phyloP scores from a whole-genome alignment of 2,888 invertebrate genomes.

The Brenthis daphne region DNA sequence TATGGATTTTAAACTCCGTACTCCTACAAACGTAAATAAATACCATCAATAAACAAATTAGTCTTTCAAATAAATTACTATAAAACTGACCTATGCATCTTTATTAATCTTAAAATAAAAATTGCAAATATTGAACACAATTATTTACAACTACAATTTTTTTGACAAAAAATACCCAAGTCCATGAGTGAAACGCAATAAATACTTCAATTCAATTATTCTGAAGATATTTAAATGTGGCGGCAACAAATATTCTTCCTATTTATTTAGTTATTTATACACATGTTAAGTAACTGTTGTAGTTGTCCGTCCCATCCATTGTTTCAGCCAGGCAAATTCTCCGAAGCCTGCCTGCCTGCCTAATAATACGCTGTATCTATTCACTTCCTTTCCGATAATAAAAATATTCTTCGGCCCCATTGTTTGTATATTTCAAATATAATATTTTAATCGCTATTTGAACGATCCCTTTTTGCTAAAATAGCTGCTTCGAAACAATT shows the following conservation, averaged over 20 bases:
- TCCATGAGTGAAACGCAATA: background rate
- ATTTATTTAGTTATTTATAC: conserved; percentile 45
- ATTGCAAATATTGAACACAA: no score
- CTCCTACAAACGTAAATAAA: no score
- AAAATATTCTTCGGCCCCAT: conserved; percentile 62
- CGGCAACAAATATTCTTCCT: conserved; percentile 38
- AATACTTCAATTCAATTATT: conserved; percentile 9
- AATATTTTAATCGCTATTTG: conserved; percentile 73
- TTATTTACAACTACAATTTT: no score
- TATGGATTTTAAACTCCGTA: no score
- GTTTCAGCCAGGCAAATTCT: conserved; percentile 67
- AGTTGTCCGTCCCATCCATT: conserved; percentile 52
- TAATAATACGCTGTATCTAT: conserved; percentile 69
- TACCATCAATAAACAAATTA: no score
- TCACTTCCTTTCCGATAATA: conserved; percentile 76
- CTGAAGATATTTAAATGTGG: conserved; percentile 21
- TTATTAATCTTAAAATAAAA: no score
- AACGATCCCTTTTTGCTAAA: conserved; percentile 57
- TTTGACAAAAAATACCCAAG: no score
- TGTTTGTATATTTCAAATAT: conserved; percentile 70
- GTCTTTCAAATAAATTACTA: no score
- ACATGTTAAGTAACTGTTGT: conserved; percentile 57
- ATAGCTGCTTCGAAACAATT: conserved; percentile 45
- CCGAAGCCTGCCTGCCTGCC: conserved; percentile 56
- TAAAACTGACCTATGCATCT: no score